Percentiles rank a stretch among this genome's conserved stretches.
Conservation (phyloP, 1,140 invertebrate genomes). For the Maconellicoccus hirsutus region DNA sequence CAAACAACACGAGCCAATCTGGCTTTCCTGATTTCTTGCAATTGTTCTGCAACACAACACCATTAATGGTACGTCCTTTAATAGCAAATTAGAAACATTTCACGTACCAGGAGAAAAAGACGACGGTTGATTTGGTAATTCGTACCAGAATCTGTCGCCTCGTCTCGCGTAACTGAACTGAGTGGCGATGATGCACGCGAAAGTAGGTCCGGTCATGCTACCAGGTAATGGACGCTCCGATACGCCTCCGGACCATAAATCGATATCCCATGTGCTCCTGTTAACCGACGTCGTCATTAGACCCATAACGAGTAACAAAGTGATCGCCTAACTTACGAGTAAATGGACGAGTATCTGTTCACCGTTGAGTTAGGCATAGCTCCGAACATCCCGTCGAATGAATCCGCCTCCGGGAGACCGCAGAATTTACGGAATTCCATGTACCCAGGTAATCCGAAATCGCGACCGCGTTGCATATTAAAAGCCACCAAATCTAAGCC, state of each 20-base stretch:
- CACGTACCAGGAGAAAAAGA: conserved; percentile 62
- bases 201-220: conserved; percentile 85
- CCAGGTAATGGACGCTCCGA: conserved; percentile 69
- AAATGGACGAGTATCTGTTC: conserved; percentile 57
- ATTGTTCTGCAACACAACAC: conserved; percentile 52
- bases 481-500: conserved; percentile 76
- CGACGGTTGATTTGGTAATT: conserved; percentile 74
- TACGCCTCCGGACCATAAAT: conserved; percentile 87
- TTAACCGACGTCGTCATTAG: neutral
- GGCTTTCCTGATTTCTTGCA: conserved; percentile 77
- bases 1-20: conserved; percentile 81
- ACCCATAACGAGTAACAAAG: neutral
- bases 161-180: conserved; percentile 83
- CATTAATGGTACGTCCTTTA: neutral
- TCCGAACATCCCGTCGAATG: conserved; percentile 72
- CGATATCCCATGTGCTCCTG: conserved; percentile 72
- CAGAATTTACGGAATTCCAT: conserved; percentile 62
- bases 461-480: conserved; percentile 69
- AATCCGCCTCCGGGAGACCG: conserved; percentile 61
- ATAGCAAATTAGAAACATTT: neutral
- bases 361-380: conserved; percentile 84
- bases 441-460: conserved; percentile 77
- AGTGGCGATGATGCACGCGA: conserved; percentile 90
- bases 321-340: conserved; percentile 45
- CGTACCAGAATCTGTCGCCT: conserved; percentile 84